Conservation (phyloP, 64 coral and sea anemone species). For the Trachythela sp. region DNA sequence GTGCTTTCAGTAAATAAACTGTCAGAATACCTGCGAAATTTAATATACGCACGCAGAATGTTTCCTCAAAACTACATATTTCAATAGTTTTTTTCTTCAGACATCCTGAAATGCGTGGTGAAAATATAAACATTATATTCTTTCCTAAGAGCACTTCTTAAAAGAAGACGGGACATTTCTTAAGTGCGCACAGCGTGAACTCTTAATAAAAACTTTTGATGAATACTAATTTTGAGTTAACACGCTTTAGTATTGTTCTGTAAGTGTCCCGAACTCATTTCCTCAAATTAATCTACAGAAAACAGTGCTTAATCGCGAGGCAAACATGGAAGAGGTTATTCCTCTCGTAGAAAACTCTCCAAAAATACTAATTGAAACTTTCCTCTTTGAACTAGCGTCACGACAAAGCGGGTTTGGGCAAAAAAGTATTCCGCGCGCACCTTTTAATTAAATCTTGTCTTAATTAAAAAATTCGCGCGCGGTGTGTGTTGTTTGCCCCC, state of each 20-base stretch:
- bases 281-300: not conserved
- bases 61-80: not conserved
- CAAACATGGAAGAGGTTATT: not conserved
- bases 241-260: slow-evolving; percentile 10
- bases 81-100: not conserved
- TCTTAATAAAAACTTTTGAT: not conserved
- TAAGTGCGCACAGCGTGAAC: not conserved
- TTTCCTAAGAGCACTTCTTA: not conserved
- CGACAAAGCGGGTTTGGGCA: not conserved
- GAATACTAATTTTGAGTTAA: slow-evolving; percentile 2
- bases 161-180: not conserved
- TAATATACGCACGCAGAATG: not conserved
- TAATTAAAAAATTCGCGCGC: slow-evolving; percentile 14
- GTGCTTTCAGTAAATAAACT: not conserved
- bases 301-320: not conserved
- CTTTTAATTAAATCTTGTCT: slow-evolving; percentile 28
- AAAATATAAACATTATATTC: not conserved
- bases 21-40: not conserved
- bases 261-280: not conserved
- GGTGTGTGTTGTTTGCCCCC: not conserved
- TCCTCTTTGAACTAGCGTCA: not conserved
- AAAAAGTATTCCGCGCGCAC: not conserved
- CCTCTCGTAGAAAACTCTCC: not conserved
- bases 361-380: not conserved
- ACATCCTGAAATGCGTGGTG: not conserved